Percentiles rank a stretch among this genome's conserved stretches.
These are phyloP conservation scores for Oceanodroma leucorhoa DNA, from an alignment of 2,797 vertebrate genomes.

Conservation along the genomic window DNA sequence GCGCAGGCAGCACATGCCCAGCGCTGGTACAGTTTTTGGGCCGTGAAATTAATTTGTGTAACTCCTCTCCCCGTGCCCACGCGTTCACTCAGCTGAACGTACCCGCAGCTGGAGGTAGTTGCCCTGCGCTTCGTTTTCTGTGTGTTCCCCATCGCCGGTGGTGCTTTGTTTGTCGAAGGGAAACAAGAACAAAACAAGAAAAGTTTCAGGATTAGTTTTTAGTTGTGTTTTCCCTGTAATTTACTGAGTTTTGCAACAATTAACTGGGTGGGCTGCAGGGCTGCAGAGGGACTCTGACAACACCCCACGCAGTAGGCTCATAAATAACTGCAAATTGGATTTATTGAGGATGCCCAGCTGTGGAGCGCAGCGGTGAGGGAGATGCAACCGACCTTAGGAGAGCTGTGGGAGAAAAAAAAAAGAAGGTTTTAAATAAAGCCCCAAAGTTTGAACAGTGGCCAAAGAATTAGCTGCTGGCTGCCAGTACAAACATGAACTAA, in stretches of 20 bases:
- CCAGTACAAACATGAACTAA: background rate
- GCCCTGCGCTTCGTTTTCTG: accelerated
- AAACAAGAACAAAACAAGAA: background rate
- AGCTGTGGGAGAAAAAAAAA: background rate
- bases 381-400: background rate
- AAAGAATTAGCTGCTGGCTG: background rate
- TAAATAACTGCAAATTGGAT: background rate
- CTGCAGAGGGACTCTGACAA: background rate
- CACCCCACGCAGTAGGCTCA: background rate
- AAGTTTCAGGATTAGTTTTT: background rate
- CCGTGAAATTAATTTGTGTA: background rate
- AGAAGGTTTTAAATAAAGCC: background rate
- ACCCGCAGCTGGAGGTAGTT: accelerated
- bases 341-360: background rate
- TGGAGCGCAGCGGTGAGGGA: too few relatives aligned
- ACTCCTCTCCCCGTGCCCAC: accelerated
- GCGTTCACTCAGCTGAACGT: accelerated
- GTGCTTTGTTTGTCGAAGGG: background rate
- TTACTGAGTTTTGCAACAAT: background rate
- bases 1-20: accelerated
- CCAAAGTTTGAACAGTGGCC: background rate
- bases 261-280: background rate
- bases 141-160: accelerated
- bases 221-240: background rate
- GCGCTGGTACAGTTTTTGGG: accelerated